Conservation (phyloP, 2,113 vertebrate species). For the Osmerus mordax region DNA sequence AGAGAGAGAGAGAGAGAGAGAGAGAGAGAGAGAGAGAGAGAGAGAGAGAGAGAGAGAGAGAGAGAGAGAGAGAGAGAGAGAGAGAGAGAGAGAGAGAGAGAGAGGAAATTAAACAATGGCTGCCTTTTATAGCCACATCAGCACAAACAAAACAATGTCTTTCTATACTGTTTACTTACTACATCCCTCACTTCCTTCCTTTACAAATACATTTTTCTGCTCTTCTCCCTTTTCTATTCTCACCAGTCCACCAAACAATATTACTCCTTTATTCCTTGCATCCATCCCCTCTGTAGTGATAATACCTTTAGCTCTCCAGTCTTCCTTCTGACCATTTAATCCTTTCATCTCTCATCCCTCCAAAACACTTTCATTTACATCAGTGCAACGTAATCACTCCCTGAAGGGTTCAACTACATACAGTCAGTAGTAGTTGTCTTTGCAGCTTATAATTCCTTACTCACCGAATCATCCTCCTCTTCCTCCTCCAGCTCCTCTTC, state of each 20-base stretch:
- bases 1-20: no score
- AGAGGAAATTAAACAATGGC: background rate
- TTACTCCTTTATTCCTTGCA: background rate
- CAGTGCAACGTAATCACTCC: no score
- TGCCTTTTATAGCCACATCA: background rate
- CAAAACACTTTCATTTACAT: no score
- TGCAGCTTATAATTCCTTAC: conserved; percentile 36
- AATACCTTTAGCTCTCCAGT: no score
- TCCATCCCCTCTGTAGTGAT: background rate
- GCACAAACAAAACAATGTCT: background rate
- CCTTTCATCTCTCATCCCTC: background rate
- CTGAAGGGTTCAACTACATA: no score
- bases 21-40: no score
- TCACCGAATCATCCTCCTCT: conserved; percentile 45
- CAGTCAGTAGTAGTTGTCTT: conserved; percentile 5
- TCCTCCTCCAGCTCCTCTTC: conserved; percentile 69
- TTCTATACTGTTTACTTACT: background rate
- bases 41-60: no score
- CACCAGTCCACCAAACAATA: background rate
- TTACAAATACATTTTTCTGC: background rate
- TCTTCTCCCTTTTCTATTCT: background rate
- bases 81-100: background rate
- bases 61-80: no score
- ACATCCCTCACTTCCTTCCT: background rate
- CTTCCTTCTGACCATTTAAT: background rate